These are phyloP conservation scores for Luehdorfia chinensis DNA, from an alignment of 1,140 invertebrate genomes.

Conservation along the genomic window DNA sequence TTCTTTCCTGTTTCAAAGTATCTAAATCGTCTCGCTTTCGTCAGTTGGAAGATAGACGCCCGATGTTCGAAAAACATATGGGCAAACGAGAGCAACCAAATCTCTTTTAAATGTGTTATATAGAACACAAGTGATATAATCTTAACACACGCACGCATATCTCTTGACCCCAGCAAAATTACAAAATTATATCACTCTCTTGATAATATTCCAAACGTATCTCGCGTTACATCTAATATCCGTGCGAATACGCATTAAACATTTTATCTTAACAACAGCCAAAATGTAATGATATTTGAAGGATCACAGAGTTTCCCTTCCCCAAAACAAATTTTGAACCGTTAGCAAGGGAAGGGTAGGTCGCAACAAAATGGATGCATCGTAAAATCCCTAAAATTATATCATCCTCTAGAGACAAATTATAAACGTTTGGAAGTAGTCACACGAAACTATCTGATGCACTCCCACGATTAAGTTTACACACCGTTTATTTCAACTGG, in stretches of 20 bases:
- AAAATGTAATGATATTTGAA: too few relatives aligned
- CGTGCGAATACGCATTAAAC: slow-evolving; percentile 44
- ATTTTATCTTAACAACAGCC: not conserved
- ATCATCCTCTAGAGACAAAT: slow-evolving; percentile 49
- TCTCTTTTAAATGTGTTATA: too few relatives aligned
- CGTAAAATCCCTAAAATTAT: slow-evolving; percentile 27
- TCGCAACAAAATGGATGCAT: slow-evolving; percentile 29
- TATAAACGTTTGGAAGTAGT: slow-evolving; percentile 50
- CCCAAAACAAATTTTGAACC: too few relatives aligned
- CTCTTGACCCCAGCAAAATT: slow-evolving; percentile 31
- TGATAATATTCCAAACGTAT: slow-evolving; percentile 34
- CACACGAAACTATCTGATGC: slow-evolving; percentile 37
- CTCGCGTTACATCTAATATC: slow-evolving; percentile 43
- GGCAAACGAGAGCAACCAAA: too few relatives aligned
- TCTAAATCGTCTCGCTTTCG: too few relatives aligned
- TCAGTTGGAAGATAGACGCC: too few relatives aligned
- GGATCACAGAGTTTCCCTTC: too few relatives aligned
- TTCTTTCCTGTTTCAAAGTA: too few relatives aligned
- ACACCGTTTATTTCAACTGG: slow-evolving; percentile 21
- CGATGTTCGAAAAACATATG: too few relatives aligned
- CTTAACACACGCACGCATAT: too few relatives aligned
- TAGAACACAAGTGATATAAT: too few relatives aligned
- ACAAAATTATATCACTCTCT: slow-evolving; percentile 35
- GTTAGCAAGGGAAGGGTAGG: slow-evolving; percentile 9
- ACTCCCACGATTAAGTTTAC: slow-evolving; percentile 43